These are phyloP conservation scores for Chymomyza fuscimana DNA, from an alignment of 2,888 invertebrate genomes.

Conservation along the genomic window DNA sequence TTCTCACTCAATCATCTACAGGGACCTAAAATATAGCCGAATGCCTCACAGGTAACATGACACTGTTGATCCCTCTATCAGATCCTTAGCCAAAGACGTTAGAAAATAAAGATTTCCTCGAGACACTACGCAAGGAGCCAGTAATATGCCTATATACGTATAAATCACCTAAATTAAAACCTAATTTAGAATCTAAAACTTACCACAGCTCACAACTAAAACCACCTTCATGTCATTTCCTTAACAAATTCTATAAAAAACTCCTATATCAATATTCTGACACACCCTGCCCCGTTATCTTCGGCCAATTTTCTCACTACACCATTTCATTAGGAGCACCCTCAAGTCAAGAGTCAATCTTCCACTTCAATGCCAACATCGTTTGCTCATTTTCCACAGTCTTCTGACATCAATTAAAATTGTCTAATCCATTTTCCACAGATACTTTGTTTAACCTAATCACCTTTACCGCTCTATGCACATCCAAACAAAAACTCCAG, in stretches of 20 bases:
- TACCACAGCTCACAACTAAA: too few species aligned
- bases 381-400: neutral
- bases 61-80: too few species aligned
- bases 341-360: conserved; percentile 29
- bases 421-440: conserved; percentile 60
- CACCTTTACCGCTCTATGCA: conserved; percentile 46
- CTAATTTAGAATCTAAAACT: too few species aligned
- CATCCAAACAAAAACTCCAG: neutral
- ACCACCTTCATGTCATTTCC: too few species aligned
- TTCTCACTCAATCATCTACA: too few species aligned
- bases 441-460: conserved; percentile 53
- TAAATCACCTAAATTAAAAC: too few species aligned
- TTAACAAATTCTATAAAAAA: neutral
- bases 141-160: too few species aligned
- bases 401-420: conserved; percentile 66
- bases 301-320: neutral
- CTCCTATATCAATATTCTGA: neutral
- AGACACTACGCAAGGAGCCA: too few species aligned
- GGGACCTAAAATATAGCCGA: too few species aligned
- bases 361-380: conserved; percentile 28
- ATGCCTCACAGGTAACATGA: too few species aligned
- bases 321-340: conserved; percentile 11
- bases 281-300: neutral
- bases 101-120: too few species aligned
- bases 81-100: too few species aligned